These are phyloP conservation scores for Aix galericulata DNA, from an alignment of 2,113 vertebrate genomes.

Conservation along the genomic window DNA sequence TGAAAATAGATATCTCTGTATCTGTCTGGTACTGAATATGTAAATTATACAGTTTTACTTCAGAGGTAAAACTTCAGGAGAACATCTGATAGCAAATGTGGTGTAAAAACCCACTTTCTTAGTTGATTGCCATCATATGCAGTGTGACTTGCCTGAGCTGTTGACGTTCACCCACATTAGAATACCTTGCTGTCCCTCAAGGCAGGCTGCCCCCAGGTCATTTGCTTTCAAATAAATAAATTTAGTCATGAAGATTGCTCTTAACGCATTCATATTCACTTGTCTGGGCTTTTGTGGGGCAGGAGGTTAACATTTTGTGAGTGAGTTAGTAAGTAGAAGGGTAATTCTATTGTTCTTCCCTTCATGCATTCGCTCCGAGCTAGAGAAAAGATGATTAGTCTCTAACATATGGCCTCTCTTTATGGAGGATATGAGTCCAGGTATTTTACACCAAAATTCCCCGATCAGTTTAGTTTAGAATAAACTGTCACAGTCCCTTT, in stretches of 20 bases:
- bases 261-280: too few species aligned
- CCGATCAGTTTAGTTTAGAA: neutral
- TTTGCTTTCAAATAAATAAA: neutral
- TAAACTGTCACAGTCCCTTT: neutral
- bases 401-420: neutral
- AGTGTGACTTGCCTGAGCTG: rapidly evolving
- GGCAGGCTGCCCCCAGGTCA: neutral
- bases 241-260: neutral
- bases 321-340: too few species aligned
- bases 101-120: rapidly evolving
- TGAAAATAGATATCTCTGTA: neutral
- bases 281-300: neutral
- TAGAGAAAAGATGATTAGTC: neutral
- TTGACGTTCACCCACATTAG: neutral
- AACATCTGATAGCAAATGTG: neutral
- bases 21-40: neutral
- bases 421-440: neutral
- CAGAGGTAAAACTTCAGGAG: neutral
- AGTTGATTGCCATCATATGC: neutral
- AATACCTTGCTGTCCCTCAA: rapidly evolving
- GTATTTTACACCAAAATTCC: neutral
- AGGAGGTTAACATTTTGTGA: neutral
- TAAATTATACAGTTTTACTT: neutral
- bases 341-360: neutral
- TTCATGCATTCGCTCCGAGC: rapidly evolving